Percentiles rank a stretch among this genome's conserved stretches.
phyloP scores from a whole-genome alignment of 2,888 invertebrate species.

The Apamea sordens region DNA sequence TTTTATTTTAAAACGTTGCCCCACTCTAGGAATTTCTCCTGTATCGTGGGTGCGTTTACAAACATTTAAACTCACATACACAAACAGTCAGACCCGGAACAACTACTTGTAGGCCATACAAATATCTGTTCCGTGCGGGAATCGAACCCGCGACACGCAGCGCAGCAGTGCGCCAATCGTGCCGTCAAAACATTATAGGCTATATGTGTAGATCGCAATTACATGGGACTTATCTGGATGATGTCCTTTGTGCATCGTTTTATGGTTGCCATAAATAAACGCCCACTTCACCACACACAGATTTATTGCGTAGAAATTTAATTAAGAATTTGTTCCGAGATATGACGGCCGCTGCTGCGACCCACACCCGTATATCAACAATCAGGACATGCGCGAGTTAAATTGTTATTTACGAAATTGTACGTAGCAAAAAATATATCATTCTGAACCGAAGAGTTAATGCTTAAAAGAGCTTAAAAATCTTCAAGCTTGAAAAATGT shows the following conservation, averaged over 20 bases:
- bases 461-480: slow-evolving; percentile 37
- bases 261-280: slow-evolving; percentile 83
- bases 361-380: slow-evolving; percentile 60
- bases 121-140: no score
- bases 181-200: no score
- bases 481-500: slow-evolving; percentile 22
- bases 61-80: no score
- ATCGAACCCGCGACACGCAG: no score
- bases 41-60: no score
- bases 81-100: no score
- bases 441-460: slow-evolving; percentile 5
- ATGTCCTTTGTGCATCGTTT: slow-evolving; percentile 81
- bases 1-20: no score
- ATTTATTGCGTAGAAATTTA: slow-evolving; percentile 82
- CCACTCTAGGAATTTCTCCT: no score
- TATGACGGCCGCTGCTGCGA: slow-evolving; percentile 61
- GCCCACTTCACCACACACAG: slow-evolving; percentile 74
- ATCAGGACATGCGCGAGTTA: slow-evolving; percentile 37
- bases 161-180: no score
- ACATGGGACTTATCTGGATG: slow-evolving; percentile 73
- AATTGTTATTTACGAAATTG: slow-evolving; percentile 30
- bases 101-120: no score
- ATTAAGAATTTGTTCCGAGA: slow-evolving; percentile 76
- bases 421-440: slow-evolving; percentile 7
- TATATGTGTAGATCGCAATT: slow-evolving; percentile 69